Percentiles rank a stretch among this genome's conserved stretches.
Conservation (phyloP, 2,797 vertebrate genomes). For the Helostoma temminkii region DNA sequence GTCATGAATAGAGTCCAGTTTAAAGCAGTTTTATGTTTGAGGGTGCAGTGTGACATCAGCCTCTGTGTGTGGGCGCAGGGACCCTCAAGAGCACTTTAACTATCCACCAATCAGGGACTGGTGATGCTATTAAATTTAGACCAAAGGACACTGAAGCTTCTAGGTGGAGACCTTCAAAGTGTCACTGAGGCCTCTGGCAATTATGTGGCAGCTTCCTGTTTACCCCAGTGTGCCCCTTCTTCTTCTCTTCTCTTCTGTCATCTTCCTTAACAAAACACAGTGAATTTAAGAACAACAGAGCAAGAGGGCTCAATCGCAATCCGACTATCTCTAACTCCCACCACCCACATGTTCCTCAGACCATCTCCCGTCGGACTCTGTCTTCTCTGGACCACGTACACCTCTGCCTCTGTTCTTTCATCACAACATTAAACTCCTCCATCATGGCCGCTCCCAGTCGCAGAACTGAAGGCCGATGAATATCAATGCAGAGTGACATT, state of each 20-base stretch:
- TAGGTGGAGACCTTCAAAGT: constrained; percentile 78
- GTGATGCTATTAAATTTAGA: constrained; percentile 58
- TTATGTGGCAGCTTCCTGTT: constrained; percentile 83
- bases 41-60: constrained; percentile 55
- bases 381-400: constrained; percentile 47
- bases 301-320: constrained; percentile 26
- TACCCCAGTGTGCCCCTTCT: constrained; percentile 58
- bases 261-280: constrained; percentile 54
- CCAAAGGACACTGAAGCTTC: constrained; percentile 45
- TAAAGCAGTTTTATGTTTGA: constrained; percentile 27
- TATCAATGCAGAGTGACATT: not conserved
- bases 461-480: not conserved
- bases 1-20: constrained; percentile 8
- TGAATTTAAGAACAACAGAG: constrained; percentile 70
- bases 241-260: constrained; percentile 68
- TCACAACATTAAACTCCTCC: not conserved
- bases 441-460: not conserved
- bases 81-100: constrained; percentile 50
- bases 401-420: constrained; percentile 27
- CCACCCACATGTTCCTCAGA: constrained; percentile 36
- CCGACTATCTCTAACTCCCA: constrained; percentile 32
- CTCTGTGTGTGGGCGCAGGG: constrained; percentile 66
- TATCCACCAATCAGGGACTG: constrained; percentile 52
- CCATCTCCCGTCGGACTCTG: constrained; percentile 6
- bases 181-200: constrained; percentile 32